A percentile compares a stretch with the other conserved stretches of the same genome.
These are phyloP conservation scores for Nothocercus julius DNA, from an alignment of 2,113 vertebrate species.

Conservation along the genomic window DNA sequence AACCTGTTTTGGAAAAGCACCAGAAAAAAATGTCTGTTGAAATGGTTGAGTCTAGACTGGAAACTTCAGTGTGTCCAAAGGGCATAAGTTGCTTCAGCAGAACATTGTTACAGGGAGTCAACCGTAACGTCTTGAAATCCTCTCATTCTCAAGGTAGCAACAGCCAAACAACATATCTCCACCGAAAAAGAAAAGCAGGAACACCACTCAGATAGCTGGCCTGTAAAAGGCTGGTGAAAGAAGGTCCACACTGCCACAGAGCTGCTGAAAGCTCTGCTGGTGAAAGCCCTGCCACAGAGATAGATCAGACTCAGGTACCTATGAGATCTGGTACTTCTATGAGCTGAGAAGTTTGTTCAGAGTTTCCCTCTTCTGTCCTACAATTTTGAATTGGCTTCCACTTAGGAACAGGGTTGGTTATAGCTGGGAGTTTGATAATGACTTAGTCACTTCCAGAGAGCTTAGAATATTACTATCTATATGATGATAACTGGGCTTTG, in stretches of 20 bases:
- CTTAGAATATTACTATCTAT: background rate
- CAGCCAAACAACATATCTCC: background rate
- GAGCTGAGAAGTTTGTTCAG: background rate
- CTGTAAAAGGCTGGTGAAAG: background rate
- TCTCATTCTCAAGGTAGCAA: background rate
- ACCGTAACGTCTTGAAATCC: background rate
- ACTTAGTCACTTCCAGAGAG: background rate
- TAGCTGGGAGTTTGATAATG: background rate
- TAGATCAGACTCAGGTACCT: background rate
- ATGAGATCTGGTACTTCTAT: background rate
- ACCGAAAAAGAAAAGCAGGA: background rate
- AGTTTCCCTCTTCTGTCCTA: background rate
- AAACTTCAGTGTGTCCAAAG: background rate
- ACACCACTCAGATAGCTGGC: background rate
- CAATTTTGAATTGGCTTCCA: background rate
- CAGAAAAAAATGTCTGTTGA: background rate
- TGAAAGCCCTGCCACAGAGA: background rate
- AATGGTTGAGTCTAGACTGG: accelerated
- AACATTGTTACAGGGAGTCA: background rate
- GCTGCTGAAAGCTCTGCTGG: accelerated
- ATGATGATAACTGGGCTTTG: background rate
- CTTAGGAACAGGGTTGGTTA: background rate
- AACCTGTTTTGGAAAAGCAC: background rate
- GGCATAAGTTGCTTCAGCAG: background rate
- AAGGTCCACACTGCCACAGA: no score